A percentile compares a stretch with the other conserved stretches of the same genome.
Evolutionary conservation across 2,888 invertebrate genomes (phyloP).

Genomic region (Drepana falcataria): DNA sequence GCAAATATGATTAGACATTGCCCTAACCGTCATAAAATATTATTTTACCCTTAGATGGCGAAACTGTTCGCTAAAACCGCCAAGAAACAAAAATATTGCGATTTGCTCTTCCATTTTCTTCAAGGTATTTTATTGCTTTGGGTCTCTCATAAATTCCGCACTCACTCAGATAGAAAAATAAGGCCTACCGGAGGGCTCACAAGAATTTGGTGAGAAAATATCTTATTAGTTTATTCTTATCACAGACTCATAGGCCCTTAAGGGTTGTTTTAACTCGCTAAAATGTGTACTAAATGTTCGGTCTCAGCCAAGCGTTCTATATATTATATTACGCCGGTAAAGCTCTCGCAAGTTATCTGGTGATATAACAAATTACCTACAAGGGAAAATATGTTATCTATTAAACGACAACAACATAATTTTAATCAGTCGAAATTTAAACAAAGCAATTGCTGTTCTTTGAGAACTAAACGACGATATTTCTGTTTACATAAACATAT

Average conservation of each 20-base stretch:
- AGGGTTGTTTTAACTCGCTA: conserved; percentile 30
- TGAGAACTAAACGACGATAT: no score
- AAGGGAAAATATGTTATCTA: no score
- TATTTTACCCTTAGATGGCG: conserved; percentile 60
- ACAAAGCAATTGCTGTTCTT: no score
- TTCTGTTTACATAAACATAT: no score
- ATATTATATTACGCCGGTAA: conserved; percentile 5
- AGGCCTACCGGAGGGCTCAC: conserved; percentile 52
- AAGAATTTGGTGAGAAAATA: conserved; percentile 66
- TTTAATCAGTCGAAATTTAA: no score
- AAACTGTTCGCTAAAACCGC: conserved; percentile 66
- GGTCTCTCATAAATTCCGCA: conserved; percentile 73
- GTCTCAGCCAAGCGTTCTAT: conserved; percentile 4
- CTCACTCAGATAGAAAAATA: conserved; percentile 75
- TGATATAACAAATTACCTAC: no score
- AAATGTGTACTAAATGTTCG: conserved; percentile 7
- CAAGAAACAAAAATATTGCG: conserved; percentile 75
- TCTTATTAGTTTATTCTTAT: conserved; percentile 66
- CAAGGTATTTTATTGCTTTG: conserved; percentile 77
- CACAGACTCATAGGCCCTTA: conserved; percentile 29
- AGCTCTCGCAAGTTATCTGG: neutral
- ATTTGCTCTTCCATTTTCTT: conserved; percentile 78
- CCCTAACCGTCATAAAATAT: conserved; percentile 45
- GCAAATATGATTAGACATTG: conserved; percentile 43
- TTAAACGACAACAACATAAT: no score